These are phyloP conservation scores for Peucedramus taeniatus DNA, from an alignment of 2,113 vertebrate genomes.

Conservation along the genomic window DNA sequence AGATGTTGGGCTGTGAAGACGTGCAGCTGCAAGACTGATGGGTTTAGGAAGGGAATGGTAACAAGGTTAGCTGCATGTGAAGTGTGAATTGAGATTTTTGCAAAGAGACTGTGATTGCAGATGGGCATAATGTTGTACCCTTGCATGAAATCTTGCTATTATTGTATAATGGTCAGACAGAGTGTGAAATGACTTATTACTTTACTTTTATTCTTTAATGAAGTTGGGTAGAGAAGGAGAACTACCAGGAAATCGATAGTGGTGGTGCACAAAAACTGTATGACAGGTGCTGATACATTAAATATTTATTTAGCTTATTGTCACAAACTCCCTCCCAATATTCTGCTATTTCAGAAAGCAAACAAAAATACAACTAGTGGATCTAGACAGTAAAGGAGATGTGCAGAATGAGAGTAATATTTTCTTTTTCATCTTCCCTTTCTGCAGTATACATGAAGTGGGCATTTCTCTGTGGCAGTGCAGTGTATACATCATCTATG, in stretches of 20 bases:
- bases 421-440: neutral
- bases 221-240: constrained; percentile 76
- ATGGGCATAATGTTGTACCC: constrained; percentile 83
- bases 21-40: constrained; percentile 83
- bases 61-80: constrained; percentile 90
- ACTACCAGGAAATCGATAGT: constrained; percentile 69
- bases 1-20: constrained; percentile 86
- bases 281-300: constrained; percentile 72
- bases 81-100: constrained; percentile 92
- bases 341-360: constrained; percentile 55
- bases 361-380: constrained; percentile 3
- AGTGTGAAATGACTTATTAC: constrained; percentile 87
- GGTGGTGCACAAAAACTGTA: constrained; percentile 55
- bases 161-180: constrained; percentile 81
- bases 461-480: neutral
- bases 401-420: neutral
- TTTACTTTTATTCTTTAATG: constrained; percentile 87
- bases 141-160: constrained; percentile 84
- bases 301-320: constrained; percentile 77
- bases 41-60: constrained; percentile 82
- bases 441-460: neutral
- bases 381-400: neutral
- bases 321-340: constrained; percentile 7
- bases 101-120: constrained; percentile 86
- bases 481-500: neutral